A percentile compares a stretch with the other conserved stretches of the same genome.
Evolutionary conservation across 2,797 vertebrate species (phyloP).

Genomic region (Streptopelia turtur): DNA sequence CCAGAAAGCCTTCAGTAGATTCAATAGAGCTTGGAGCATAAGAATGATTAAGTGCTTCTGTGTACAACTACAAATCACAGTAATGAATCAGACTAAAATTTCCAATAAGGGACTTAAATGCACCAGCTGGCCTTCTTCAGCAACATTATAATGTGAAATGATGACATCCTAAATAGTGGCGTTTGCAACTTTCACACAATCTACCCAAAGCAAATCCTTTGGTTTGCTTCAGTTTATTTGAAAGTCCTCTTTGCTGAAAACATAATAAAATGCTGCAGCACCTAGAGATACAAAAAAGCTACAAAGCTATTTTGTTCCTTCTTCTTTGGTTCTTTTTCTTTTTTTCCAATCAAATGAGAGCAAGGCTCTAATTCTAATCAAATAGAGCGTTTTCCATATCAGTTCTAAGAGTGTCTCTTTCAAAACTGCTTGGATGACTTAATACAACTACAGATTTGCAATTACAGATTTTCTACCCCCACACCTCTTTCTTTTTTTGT

Average conservation of each 20-base stretch:
- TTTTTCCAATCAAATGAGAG: not conserved
- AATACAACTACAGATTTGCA: not conserved
- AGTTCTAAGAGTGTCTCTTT: not conserved
- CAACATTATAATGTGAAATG: constrained; percentile 52
- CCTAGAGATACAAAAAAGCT: not conserved
- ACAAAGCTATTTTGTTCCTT: not conserved
- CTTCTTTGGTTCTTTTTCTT: not conserved
- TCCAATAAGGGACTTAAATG: constrained; percentile 72
- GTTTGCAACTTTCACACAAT: constrained; percentile 38
- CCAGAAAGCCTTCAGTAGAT: constrained; percentile 70
- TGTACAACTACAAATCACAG: constrained; percentile 75
- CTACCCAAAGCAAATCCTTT: constrained; percentile 13
- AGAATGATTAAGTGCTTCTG: constrained; percentile 77
- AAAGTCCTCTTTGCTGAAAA: not conserved
- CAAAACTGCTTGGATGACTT: not conserved
- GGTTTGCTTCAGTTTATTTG: not conserved
- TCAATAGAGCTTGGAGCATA: constrained; percentile 63
- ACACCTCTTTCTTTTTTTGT: not conserved
- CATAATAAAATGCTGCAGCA: constrained; percentile 10
- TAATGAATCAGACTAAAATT: constrained; percentile 80
- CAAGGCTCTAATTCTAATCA: not conserved
- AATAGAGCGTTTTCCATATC: not conserved
- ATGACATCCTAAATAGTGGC: constrained; percentile 60
- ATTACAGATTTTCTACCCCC: not conserved
- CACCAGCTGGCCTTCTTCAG: constrained; percentile 74